Evolutionary conservation across 2,888 invertebrate genomes (phyloP).

Genomic region (Scaptomyza tumidula): DNA sequence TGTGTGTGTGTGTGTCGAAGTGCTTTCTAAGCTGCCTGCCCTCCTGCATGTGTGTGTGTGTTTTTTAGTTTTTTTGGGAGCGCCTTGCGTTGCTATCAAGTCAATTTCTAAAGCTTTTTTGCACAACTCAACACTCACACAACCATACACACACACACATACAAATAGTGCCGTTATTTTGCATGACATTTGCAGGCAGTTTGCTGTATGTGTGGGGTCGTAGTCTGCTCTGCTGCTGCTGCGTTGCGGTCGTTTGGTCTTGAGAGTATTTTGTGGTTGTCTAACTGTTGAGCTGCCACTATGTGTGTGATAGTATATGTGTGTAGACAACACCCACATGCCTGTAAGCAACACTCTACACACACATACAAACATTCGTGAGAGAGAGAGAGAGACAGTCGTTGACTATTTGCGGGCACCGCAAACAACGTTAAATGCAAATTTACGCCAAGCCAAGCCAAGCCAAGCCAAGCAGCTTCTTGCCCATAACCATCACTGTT

Average conservation of each 20-base stretch:
- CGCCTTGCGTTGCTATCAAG: constrained; percentile 45
- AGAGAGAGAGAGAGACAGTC: constrained; percentile 34
- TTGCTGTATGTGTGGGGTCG: constrained; percentile 35
- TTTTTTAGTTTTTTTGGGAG: constrained; percentile 61
- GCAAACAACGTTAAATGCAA: constrained; percentile 81
- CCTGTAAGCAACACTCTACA: constrained; percentile 25
- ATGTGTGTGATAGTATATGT: constrained; percentile 4
- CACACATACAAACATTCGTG: not conserved
- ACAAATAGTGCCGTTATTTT: constrained; percentile 69
- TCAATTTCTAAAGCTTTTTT: constrained; percentile 68
- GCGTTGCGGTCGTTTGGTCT: constrained; percentile 68
- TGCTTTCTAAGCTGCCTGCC: constrained; percentile 8
- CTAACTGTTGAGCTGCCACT: constrained; percentile 69
- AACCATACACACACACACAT: constrained; percentile 27
- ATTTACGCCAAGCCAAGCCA: constrained; percentile 74
- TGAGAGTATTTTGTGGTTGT: constrained; percentile 73
- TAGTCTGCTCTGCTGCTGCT: constrained; percentile 27
- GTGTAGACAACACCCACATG: constrained; percentile 26
- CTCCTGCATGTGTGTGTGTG: constrained; percentile 14
- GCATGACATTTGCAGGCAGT: constrained; percentile 62
- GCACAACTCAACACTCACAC: constrained; percentile 13
- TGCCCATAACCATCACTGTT: constrained; percentile 21
- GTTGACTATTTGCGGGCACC: constrained; percentile 76
- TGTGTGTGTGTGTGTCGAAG: constrained; percentile 1
- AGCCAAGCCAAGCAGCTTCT: constrained; percentile 49